Conservation (phyloP, 2,888 invertebrate species). For the Ennomos erosarius region DNA sequence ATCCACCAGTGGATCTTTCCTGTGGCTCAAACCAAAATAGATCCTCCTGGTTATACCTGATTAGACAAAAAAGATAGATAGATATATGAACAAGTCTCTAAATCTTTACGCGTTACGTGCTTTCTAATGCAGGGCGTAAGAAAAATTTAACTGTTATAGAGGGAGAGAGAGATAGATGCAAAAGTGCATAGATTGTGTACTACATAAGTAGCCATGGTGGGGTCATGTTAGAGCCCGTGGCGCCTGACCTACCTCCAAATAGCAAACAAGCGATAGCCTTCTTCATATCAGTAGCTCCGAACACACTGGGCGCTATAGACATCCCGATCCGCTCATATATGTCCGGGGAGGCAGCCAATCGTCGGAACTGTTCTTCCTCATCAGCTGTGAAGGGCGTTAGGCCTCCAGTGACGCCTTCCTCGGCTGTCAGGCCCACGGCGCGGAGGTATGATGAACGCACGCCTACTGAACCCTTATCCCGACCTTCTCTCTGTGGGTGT, state of each 20-base stretch:
- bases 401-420: slow-evolving; percentile 91
- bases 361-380: slow-evolving; percentile 89
- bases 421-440: slow-evolving; percentile 96
- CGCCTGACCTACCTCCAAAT: slow-evolving; percentile 95
- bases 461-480: slow-evolving; percentile 93
- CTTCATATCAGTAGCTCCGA: slow-evolving; percentile 96
- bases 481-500: slow-evolving; percentile 80
- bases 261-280: slow-evolving; percentile 97
- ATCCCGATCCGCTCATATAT: slow-evolving; percentile 95
- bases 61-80: no score
- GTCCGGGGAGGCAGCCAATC: slow-evolving; percentile 93
- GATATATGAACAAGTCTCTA: no score
- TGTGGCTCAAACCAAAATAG: no score
- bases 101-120: no score
- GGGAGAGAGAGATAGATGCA: no score
- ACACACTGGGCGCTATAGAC: slow-evolving; percentile 99
- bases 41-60: no score
- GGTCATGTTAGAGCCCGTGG: no score
- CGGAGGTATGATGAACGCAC: slow-evolving; percentile 97
- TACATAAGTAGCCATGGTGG: no score
- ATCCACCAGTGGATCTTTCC: no score
- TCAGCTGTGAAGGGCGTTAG: slow-evolving; percentile 78
- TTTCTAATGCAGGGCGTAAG: no score
- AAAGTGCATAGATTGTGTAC: no score
- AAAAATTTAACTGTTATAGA: no score